Conservation (phyloP, 2,888 invertebrate species). For the Anticlea derivata region DNA sequence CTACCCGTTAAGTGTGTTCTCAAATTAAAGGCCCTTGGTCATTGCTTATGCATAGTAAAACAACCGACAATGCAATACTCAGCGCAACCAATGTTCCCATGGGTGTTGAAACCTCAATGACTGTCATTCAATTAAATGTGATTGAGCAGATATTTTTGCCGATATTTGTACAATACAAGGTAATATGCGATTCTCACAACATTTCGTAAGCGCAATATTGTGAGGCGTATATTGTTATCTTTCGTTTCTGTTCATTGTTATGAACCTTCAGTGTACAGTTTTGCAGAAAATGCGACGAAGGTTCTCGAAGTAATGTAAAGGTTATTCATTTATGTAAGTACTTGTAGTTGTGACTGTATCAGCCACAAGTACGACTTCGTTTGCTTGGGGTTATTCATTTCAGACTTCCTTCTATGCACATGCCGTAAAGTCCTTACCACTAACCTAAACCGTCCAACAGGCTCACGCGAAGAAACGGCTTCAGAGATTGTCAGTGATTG, state of each 20-base stretch:
- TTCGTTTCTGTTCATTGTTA: slow-evolving; percentile 15
- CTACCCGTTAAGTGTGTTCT: too few relatives aligned
- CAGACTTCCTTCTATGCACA: too few relatives aligned
- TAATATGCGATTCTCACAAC: slow-evolving; percentile 27
- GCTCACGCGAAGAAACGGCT: too few relatives aligned
- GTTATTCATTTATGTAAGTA: neutral
- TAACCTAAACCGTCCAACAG: too few relatives aligned
- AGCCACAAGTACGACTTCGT: too few relatives aligned
- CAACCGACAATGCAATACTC: neutral
- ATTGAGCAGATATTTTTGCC: slow-evolving; percentile 32
- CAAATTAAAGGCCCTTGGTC: too few relatives aligned
- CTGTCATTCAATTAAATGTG: slow-evolving; percentile 18
- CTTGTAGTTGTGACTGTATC: too few relatives aligned
- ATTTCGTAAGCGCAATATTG: slow-evolving; percentile 29
- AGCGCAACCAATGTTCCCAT: slow-evolving; percentile 20
- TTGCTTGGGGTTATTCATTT: too few relatives aligned
- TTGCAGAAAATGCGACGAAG: slow-evolving; percentile 4
- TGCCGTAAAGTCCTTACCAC: too few relatives aligned
- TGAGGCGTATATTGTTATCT: slow-evolving; percentile 25
- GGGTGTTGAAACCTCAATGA: slow-evolving; percentile 21
- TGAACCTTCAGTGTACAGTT: slow-evolving; percentile 4
- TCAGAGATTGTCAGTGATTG: too few relatives aligned
- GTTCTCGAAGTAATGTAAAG: slow-evolving; percentile 14
- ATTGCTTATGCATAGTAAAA: too few relatives aligned
- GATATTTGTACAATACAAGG: slow-evolving; percentile 35